phyloP scores from a whole-genome alignment of 2,113 vertebrate species.

The Cyprinus carpio region DNA sequence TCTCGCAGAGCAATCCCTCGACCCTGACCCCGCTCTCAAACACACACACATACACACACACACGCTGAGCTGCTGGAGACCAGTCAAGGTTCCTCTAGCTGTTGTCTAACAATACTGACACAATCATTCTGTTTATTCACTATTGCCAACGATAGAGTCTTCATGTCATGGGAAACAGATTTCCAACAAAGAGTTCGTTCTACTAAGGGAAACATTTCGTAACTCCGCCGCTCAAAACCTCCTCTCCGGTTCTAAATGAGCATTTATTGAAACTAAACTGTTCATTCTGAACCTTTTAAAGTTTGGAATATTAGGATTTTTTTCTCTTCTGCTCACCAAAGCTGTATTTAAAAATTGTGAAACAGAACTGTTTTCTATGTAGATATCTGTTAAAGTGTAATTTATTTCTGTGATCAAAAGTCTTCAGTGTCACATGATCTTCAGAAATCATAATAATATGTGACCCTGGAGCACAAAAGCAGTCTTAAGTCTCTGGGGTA shows the following conservation, averaged over 20 bases:
- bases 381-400: too few relatives aligned
- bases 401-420: too few relatives aligned
- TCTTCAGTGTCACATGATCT: too few relatives aligned
- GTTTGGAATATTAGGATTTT: too few relatives aligned
- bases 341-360: background rate
- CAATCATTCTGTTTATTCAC: background rate
- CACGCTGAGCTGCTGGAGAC: conserved; percentile 10
- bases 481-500: too few relatives aligned
- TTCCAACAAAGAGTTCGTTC: background rate
- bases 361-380: too few relatives aligned
- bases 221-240: background rate
- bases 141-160: background rate
- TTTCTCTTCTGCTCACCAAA: background rate
- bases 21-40: conserved; percentile 17
- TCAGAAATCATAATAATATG: too few relatives aligned
- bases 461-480: too few relatives aligned
- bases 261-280: background rate
- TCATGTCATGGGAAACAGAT: background rate
- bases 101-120: conserved; percentile 19
- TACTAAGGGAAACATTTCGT: background rate
- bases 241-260: background rate
- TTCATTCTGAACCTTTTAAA: background rate
- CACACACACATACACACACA: conserved; percentile 25
- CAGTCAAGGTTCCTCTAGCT: background rate
- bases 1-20: conserved; percentile 46